Percentiles rank a stretch among this genome's conserved stretches.
Evolutionary conservation across 2,113 vertebrate species (phyloP).

Genomic region (Erpornis zantholeuca): DNA sequence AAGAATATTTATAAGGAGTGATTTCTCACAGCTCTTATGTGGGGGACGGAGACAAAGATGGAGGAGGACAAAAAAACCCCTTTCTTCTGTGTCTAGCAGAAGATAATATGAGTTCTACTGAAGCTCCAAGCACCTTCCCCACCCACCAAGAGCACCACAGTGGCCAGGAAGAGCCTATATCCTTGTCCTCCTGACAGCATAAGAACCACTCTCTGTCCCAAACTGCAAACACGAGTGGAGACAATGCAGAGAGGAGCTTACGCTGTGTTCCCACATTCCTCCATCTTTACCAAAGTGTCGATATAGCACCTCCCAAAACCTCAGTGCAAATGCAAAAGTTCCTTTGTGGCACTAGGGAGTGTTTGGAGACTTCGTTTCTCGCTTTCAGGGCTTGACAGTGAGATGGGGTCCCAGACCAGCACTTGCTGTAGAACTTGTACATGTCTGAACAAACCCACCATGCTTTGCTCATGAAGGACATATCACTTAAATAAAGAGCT

Average conservation of each 20-base stretch:
- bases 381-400: not conserved
- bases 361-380: not conserved
- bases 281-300: not conserved
- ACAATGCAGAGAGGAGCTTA: not conserved
- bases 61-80: not conserved
- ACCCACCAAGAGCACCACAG: not conserved
- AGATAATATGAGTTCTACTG: not conserved
- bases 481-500: not conserved
- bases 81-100: not conserved
- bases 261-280: not conserved
- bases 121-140: not conserved
- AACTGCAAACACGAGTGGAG: accelerated
- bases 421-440: not conserved
- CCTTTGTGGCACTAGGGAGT: not conserved
- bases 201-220: not conserved
- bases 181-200: not conserved
- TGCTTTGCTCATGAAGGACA: not conserved
- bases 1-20: not conserved
- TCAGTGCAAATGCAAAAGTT: not conserved
- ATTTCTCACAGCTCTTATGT: not conserved
- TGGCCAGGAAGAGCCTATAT: not conserved
- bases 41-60: not conserved
- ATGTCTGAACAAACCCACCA: not conserved
- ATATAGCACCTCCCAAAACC: not conserved
- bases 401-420: not conserved